phyloP scores from a whole-genome alignment of 2,888 invertebrate species.

The Litoditis marina region DNA sequence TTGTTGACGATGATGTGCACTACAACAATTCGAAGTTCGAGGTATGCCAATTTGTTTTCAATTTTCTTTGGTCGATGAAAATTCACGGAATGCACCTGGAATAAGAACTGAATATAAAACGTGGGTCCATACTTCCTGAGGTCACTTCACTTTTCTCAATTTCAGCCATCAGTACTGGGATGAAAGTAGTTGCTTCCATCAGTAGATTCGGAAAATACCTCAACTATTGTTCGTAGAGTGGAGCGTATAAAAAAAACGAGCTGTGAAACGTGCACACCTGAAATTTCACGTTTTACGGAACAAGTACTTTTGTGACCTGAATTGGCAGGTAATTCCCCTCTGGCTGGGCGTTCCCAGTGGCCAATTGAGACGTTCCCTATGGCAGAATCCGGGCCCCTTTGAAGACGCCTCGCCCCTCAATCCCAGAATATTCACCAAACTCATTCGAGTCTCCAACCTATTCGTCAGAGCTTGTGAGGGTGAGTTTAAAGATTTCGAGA shows the following conservation, averaged over 20 bases:
- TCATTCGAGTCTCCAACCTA: constrained; percentile 43
- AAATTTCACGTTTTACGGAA: too few species aligned
- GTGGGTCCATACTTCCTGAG: too few species aligned
- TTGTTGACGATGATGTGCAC: constrained; percentile 28
- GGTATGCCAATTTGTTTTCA: background rate
- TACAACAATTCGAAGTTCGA: constrained; percentile 13
- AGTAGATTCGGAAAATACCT: background rate
- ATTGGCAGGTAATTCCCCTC: constrained; percentile 2
- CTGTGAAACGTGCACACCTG: too few species aligned
- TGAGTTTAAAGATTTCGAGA: too few species aligned
- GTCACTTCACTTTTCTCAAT: background rate
- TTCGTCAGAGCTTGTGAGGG: constrained; percentile 46
- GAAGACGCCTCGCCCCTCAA: constrained; percentile 52
- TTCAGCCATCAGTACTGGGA: background rate
- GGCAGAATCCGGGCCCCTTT: constrained; percentile 56
- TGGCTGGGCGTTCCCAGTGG: constrained; percentile 2
- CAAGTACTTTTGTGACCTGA: too few species aligned
- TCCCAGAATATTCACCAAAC: constrained; percentile 47
- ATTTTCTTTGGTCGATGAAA: too few species aligned
- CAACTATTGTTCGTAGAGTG: too few species aligned
- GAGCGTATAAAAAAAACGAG: too few species aligned
- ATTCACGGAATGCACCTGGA: constrained; percentile 2
- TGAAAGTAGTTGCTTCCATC: background rate
- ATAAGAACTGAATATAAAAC: background rate
- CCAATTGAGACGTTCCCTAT: constrained; percentile 20